Evolutionary conservation across 2,113 vertebrate genomes (phyloP), one percentile per base, ranked within the genome.

Genomic region (Solenodon paradoxus): DNA sequence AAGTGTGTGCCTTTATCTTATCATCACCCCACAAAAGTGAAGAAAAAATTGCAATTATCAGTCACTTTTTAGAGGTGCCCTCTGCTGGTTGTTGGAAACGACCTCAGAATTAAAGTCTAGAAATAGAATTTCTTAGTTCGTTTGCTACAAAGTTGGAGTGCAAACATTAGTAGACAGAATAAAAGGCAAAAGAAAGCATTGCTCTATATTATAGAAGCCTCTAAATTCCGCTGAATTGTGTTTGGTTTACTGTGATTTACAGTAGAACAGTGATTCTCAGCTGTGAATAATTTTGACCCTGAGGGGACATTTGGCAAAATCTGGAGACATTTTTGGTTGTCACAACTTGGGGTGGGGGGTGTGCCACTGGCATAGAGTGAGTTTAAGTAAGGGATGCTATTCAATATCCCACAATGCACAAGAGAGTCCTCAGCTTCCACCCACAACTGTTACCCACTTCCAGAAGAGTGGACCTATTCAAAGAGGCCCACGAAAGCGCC

Each of bases 41-140:
- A 53, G 88, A 69, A 83, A n/a, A 82, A 90, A 55, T 20, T 42
- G 26, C 24, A 85, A 64, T 5, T 30, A 42, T 72, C 32, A n/a
- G 59, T 71, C 74, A 42, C 28, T 82, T 80, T 57, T 90, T 66
- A 85, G 71, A 94, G 92, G 77, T 88, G 95, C 93, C 97, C 96
- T 92, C 97, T 97, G 78, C 91, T 96, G 96, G 96, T 55, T 80
- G 55, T 47, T 32, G 19, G 68, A 19, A 53, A 91, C 20, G 24
- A 85, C 11, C 40, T 78, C 63, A 79, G 74, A 93, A 66, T 90
- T 82, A 68, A 95, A 35, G 9, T 45, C 22, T 45, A 38, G 40
- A 81, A 68, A 88, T 11, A 32, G 51, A 53, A 1, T 88, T 97
- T 38, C 26, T 69, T 61, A 12, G 7, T 94, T 38, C 24, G 19